Evolutionary conservation across 2,113 vertebrate genomes (phyloP), one percentile per base, ranked within the genome.

Genomic region (Zapus hudsonius): DNA sequence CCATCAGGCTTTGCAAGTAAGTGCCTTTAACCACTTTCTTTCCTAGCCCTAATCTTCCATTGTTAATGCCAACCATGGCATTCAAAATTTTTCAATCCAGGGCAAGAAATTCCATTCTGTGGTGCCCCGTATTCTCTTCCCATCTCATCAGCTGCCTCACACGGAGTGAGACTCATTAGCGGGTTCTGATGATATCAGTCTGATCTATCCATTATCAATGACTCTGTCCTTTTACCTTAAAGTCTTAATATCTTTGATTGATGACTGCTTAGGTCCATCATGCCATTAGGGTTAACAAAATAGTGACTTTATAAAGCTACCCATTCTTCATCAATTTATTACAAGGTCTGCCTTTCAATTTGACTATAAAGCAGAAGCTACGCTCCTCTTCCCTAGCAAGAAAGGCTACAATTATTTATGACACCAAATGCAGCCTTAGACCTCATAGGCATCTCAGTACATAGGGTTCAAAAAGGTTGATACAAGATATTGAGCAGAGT

Each of bases 111-210:
- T 63, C 7, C n/a, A 38, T 33, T 11, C 25, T 31, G 0, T 29
- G 9, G 2, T 11, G 0, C 6, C 23, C 7, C 5, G 1, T 42
- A 33, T 38, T 63, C 4, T 38, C 25, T 0, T 12, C 2, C 7
- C 10, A 17, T 79, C 13, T 40, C n/a, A 31, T 20, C 17, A 38
- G 4, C 36, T 42, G 15, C 13, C 36, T 16, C n/a, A 16, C 66
- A 3, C 31, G 40, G 25, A 31, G 16, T 17, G 25, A 76, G 79
- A 29, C 27, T 36, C 36, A 7, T 20, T 25, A 0, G 6, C 29
- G 47, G 7, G 11, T 40, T 72, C 38, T 38, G 25, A 16, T 75
- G 27, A 10, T 4, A 16, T 15, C 42, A 57, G 25, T 5, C 12
- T 19, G 25, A 52, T 17, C 33, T 20, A 17, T 55, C 27, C 31